Conservation (phyloP, 2,797 vertebrate species). For the Tapera naevia region DNA sequence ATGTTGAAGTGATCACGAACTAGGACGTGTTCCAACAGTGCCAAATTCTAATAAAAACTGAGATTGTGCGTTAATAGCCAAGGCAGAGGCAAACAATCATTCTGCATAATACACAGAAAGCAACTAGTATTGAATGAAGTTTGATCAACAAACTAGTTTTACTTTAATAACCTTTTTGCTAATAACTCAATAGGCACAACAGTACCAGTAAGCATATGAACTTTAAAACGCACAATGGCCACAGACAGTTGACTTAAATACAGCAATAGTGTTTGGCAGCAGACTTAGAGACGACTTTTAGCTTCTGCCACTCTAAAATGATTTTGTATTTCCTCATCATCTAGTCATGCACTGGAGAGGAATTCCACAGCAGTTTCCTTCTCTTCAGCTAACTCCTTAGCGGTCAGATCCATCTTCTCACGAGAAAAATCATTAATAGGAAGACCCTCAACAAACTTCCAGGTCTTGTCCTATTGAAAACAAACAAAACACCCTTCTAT, state of each 20-base stretch:
- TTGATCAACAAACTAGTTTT: conserved; percentile 68
- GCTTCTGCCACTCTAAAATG: conserved; percentile 74
- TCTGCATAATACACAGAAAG: conserved; percentile 40
- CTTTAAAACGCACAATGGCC: conserved; percentile 60
- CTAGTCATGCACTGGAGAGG: conserved; percentile 84
- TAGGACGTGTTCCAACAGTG: neutral
- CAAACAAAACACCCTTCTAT: neutral
- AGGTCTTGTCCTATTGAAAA: conserved; percentile 85
- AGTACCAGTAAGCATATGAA: conserved; percentile 67
- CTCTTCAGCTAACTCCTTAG: conserved; percentile 91
- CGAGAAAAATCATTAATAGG: conserved; percentile 90
- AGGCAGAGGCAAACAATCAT: conserved; percentile 28
- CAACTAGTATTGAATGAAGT: conserved; percentile 35
- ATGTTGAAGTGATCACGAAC: neutral
- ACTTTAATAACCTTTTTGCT: conserved; percentile 65
- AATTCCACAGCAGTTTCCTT: conserved; percentile 91
- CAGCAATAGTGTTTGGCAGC: conserved; percentile 62
- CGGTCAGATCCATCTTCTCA: conserved; percentile 91
- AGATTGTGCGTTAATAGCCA: conserved; percentile 40
- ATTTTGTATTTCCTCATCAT: conserved; percentile 21
- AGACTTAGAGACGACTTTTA: conserved; percentile 85
- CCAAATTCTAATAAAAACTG: conserved; percentile 7
- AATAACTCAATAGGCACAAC: conserved; percentile 69
- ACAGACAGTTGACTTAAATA: conserved; percentile 59
- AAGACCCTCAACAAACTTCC: conserved; percentile 91